Conservation (phyloP, 2,113 vertebrate species). For the Alexandromys fortis region DNA sequence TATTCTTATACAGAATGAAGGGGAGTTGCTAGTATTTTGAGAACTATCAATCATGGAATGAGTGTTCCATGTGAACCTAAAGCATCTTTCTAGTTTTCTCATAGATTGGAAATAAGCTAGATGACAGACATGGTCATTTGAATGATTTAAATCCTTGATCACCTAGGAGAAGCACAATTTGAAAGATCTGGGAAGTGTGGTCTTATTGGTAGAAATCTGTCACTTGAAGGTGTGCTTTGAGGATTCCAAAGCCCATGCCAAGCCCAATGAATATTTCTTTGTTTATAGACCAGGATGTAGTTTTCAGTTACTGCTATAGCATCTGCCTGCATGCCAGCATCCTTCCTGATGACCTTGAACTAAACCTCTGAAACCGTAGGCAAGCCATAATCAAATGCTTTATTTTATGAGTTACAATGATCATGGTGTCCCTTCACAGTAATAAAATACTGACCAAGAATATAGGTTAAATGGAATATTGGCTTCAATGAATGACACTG, state of each 20-base stretch:
- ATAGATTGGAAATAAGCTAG: neutral
- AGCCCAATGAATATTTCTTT: neutral
- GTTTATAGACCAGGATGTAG: no score
- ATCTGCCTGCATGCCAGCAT: no score
- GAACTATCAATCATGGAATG: neutral
- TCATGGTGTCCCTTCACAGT: no score
- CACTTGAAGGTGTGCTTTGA: neutral
- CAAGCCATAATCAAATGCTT: no score
- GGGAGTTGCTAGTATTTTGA: neutral
- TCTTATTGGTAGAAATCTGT: neutral
- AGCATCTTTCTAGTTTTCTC: neutral
- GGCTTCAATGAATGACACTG: no score
- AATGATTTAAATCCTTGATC: neutral
- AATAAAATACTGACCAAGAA: no score
- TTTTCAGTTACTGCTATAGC: no score
- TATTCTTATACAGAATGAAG: neutral
- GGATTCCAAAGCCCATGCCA: neutral
- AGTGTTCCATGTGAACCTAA: neutral
- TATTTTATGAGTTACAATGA: neutral
- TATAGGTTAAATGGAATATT: no score
- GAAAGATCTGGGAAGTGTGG: neutral
- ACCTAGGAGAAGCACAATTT: neutral
- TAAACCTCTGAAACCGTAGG: no score
- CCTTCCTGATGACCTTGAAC: neutral
- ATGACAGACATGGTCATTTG: neutral